Evolutionary conservation across 2,888 invertebrate genomes (phyloP).

Genomic region (Polylopha cassiicola): DNA sequence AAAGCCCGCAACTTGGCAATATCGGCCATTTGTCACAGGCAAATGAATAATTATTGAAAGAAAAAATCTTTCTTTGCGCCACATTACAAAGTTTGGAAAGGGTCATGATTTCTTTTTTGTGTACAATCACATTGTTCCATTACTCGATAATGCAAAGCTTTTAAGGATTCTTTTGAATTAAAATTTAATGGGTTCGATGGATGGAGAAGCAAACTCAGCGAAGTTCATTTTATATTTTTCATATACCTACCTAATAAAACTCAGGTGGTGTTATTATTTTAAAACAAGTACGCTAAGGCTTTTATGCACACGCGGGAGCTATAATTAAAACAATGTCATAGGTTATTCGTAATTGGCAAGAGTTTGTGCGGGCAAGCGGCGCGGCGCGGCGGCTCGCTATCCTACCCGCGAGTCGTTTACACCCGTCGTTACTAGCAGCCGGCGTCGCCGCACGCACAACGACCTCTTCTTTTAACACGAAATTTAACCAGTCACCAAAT

Average conservation of each 20-base stretch:
- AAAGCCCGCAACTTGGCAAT: conserved; percentile 52
- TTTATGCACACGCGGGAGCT: conserved; percentile 5
- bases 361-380: conserved; percentile 28
- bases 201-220: too few relatives aligned
- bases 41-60: conserved; percentile 59
- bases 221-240: too few relatives aligned
- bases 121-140: conserved; percentile 1
- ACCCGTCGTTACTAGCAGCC: conserved; percentile 55
- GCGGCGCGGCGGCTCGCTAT: conserved; percentile 39
- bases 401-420: conserved; percentile 53
- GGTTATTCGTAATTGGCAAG: conserved; percentile 37
- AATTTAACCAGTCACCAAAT: conserved; percentile 32
- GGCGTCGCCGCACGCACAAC: conserved; percentile 48
- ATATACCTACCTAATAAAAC: too few relatives aligned
- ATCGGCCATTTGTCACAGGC: conserved; percentile 46
- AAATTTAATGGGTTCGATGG: too few relatives aligned
- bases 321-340: conserved; percentile 25
- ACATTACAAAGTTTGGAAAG: conserved; percentile 49
- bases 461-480: conserved; percentile 53
- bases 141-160: conserved; percentile 41
- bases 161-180: conserved; percentile 33
- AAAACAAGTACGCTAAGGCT: background rate
- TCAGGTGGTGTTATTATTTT: background rate
- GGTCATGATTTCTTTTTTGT: conserved; percentile 45
- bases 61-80: conserved; percentile 52